Evolutionary conservation across 2,113 vertebrate genomes (phyloP), one percentile per base, ranked within the genome.

Genomic region (Podocnemis expansa): DNA sequence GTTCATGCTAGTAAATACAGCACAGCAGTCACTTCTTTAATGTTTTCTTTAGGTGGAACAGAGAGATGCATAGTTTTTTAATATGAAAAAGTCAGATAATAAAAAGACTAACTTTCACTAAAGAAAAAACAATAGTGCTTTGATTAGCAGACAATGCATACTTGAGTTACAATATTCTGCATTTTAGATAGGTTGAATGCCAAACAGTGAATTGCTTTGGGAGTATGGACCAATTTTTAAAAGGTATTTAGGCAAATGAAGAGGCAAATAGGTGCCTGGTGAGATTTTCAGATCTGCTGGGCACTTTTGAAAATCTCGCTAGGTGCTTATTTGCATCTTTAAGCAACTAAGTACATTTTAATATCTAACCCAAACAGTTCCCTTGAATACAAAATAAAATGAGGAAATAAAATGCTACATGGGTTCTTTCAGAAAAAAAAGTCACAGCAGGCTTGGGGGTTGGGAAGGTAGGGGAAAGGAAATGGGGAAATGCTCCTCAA

Each of bases 41-140:
- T 7, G 2, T 91, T 95, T 92, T 88, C 80, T 93, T 93, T 78
- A 93, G 85, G 89, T 9, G 41, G 52, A 92, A 31, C 27, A 80
- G 70, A 84, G 92, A 81, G 41, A 84, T 87, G 6, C 83, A 90
- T 82, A 78, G 3, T 4, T 79, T 52, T 87, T 90, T 56, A 80
- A 58, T 31, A 85, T 75, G 22, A 47, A 93, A 94, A 90, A 93
- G 83, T 58, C 43, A 41, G 78, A 54, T 76, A 94, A 92, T 88
- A 93, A 96, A 88, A 92, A 85, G 47, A 79, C n/a, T 25, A 86
- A 73, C 16, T 43, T 7, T 38, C 47, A 51, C 89, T 94, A 89
- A 83, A 93, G 14, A 2, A 31, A 21, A 75, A 21, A 75, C 92
- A 31, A 93, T 88, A 84, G 78, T 73, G 21, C 25, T 91, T 92